Conservation (phyloP, 2,797 vertebrate species). For the Leuciscus waleckii region DNA sequence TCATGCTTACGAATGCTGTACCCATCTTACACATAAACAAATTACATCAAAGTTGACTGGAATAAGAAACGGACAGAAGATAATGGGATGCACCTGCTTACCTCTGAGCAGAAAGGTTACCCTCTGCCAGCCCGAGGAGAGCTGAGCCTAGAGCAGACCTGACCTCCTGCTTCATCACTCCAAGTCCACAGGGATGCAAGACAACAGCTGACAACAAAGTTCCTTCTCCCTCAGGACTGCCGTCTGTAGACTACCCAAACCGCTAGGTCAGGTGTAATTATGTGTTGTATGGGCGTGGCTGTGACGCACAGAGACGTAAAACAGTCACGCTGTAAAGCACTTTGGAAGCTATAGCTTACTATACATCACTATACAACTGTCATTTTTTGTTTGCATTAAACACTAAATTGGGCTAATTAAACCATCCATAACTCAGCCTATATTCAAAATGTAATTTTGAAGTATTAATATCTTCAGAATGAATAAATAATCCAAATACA, state of each 20-base stretch:
- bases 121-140: background rate
- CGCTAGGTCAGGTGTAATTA: background rate
- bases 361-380: background rate
- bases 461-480: background rate
- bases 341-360: background rate
- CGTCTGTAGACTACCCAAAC: background rate
- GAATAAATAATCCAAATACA: too few species aligned
- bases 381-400: background rate
- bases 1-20: background rate
- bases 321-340: background rate
- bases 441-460: too few species aligned
- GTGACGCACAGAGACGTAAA: constrained; percentile 8
- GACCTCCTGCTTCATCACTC: constrained; percentile 39
- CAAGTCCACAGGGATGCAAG: constrained; percentile 5
- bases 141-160: constrained; percentile 8
- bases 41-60: background rate
- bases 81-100: background rate
- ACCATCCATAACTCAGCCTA: background rate
- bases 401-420: background rate
- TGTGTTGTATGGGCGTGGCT: constrained; percentile 14
- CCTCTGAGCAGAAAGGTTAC: constrained; percentile 19
- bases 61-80: background rate
- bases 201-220: background rate
- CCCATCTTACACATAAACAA: background rate
- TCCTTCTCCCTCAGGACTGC: constrained; percentile 28